A percentile compares a stretch with the other conserved stretches of the same genome.
These are phyloP conservation scores for Hemithea aestivaria DNA, from an alignment of 2,888 invertebrate species.

Conservation along the genomic window DNA sequence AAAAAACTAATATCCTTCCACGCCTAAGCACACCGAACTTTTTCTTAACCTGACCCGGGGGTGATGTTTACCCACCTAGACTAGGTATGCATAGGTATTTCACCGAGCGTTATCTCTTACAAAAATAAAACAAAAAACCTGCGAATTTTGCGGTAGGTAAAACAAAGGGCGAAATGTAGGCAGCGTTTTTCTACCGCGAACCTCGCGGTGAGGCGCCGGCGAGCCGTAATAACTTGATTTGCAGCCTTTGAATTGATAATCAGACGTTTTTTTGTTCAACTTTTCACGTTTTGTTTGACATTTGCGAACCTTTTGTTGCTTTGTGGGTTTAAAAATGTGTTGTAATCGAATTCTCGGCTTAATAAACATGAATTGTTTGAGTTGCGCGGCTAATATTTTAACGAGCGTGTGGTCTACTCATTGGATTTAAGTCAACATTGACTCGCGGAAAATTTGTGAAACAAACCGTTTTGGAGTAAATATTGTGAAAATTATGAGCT, in stretches of 20 bases:
- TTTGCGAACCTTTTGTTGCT: conserved; percentile 19
- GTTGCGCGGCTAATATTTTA: conserved; percentile 1
- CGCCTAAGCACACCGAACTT: neutral
- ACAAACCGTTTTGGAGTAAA: no score
- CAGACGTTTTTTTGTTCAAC: conserved; percentile 18
- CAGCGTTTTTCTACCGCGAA: conserved; percentile 11
- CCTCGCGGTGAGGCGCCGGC: conserved; percentile 8
- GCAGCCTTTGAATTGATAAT: conserved; percentile 25
- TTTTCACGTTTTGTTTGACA: conserved; percentile 22
- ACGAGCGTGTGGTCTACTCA: no score
- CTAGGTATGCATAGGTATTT: conserved; percentile 8
- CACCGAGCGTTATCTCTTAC: conserved; percentile 11
- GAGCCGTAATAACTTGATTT: conserved; percentile 24
- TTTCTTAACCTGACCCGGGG: conserved; percentile 1
- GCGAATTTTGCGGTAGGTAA: conserved; percentile 10
- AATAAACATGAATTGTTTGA: conserved; percentile 12
- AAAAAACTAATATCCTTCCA: neutral
- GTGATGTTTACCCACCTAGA: conserved; percentile 2
- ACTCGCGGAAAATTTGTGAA: no score
- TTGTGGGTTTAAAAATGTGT: neutral
- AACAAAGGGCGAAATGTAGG: conserved; percentile 17
- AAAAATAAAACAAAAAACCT: conserved; percentile 13
- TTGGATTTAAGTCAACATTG: no score
- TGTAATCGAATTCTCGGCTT: conserved; percentile 8
- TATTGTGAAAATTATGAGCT: no score